phyloP scores from a whole-genome alignment of 1,140 invertebrate genomes.

The Anagrus nilaparvatae region DNA sequence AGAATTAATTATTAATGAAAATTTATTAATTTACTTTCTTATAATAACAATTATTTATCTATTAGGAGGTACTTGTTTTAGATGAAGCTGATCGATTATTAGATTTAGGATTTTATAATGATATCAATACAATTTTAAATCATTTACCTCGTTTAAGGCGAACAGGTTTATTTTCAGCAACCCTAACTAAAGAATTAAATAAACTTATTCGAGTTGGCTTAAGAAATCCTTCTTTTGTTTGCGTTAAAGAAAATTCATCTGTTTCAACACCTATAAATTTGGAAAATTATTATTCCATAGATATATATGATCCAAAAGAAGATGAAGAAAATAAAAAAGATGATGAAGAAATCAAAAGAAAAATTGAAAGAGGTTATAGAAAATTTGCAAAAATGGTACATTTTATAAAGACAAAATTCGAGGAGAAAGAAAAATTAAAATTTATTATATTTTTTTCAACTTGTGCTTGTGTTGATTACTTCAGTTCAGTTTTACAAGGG shows the following conservation, averaged over 20 bases:
- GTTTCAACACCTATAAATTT: slow-evolving; percentile 72
- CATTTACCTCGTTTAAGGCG: slow-evolving; percentile 86
- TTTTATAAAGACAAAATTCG: slow-evolving; percentile 61
- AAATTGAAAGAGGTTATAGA: no score
- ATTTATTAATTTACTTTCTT: not conserved
- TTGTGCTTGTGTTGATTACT: slow-evolving; percentile 95
- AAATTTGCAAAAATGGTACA: slow-evolving; percentile 67
- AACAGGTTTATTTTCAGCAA: slow-evolving; percentile 97
- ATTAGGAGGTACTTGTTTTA: slow-evolving; percentile 80
- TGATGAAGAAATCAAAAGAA: no score
- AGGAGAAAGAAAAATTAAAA: slow-evolving; percentile 53
- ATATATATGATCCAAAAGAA: slow-evolving; percentile 55
- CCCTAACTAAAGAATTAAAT: slow-evolving; percentile 91
- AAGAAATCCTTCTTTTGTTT: slow-evolving; percentile 85
- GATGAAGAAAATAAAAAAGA: no score
- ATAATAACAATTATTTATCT: slow-evolving; percentile 19
- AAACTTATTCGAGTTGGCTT: slow-evolving; percentile 87
- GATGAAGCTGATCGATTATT: slow-evolving; percentile 96
- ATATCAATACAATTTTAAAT: slow-evolving; percentile 82
- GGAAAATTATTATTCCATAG: slow-evolving; percentile 77
- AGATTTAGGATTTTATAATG: slow-evolving; percentile 82
- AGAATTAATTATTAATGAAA: slow-evolving; percentile 7
- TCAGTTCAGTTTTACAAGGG: slow-evolving; percentile 58
- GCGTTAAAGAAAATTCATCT: slow-evolving; percentile 77
- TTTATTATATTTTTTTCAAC: slow-evolving; percentile 92